Evolutionary conservation across 1,140 invertebrate genomes (phyloP), one percentile per base, ranked within the genome.

Genomic region (Bombyx mandarina): DNA sequence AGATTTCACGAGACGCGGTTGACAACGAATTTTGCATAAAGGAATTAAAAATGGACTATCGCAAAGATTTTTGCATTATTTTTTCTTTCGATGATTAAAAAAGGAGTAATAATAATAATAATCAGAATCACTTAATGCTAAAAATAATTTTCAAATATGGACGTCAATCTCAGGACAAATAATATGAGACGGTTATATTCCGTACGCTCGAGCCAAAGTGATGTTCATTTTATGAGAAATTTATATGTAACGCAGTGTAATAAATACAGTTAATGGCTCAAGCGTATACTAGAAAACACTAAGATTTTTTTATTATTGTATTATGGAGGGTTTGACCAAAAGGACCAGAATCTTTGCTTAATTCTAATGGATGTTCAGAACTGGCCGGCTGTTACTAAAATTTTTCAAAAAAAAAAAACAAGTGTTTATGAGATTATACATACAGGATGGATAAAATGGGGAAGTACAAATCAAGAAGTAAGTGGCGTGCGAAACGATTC

Each of bases 91-190:
- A 51, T n/a, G n/a, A 50, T 7, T 8, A 50, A 51, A 51, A 35
- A 35, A 35, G 3, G 22, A 35, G 50, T 67, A 71, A 63, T 49
- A 69, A 68, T 66, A 63, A 73, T 74, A 67, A 72, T 79, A 84
- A 76, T 74, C 73, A 80, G 71, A 78, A 75, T 77, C 64, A 82
- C 83, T 85, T 86, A 86, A 86, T 51, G 73, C 83, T 86, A 86
- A 85, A 35, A 35, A 83, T 78, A 71, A 85, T 82, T 83, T 81
- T 83, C 71, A 79, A 83, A 86, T 86, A 86, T 85, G 83, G 83
- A 86, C 83, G 83, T 86, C 81, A 83, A 62, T 77, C 71, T 79
- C 64, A 84, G 81, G 83, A 86, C 81, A 83, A 75, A 78, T 74
- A 78, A 86, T 70, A 71, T 70, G 79, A 86, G 83, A 86, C 80